These are phyloP conservation scores for Ectropis grisescens DNA, from an alignment of 1,140 invertebrate genomes.

Conservation along the genomic window DNA sequence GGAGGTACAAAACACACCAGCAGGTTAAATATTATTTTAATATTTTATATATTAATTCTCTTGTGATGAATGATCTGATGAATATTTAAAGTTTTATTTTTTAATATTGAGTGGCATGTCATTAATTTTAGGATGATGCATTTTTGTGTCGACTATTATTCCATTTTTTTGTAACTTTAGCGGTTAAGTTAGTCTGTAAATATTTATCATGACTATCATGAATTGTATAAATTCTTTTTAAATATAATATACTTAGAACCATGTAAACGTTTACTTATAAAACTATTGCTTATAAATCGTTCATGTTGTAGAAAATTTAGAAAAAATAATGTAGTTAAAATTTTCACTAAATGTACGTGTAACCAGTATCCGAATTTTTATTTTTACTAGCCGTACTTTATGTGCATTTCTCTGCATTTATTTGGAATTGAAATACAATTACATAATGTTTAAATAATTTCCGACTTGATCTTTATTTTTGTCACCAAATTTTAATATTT, in stretches of 20 bases:
- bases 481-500: too few species aligned
- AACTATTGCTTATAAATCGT: constrained; percentile 50
- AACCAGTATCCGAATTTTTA: not conserved
- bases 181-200: constrained; percentile 41
- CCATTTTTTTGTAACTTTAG: constrained; percentile 27
- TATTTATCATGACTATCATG: constrained; percentile 45
- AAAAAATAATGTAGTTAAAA: constrained; percentile 40
- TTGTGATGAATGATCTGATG: constrained; percentile 20
- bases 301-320: constrained; percentile 62
- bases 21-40: too few species aligned
- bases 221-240: constrained; percentile 41
- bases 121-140: constrained; percentile 31
- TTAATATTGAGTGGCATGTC: constrained; percentile 21
- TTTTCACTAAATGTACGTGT: constrained; percentile 21
- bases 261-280: constrained; percentile 45
- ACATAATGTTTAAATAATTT: too few species aligned
- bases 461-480: too few species aligned
- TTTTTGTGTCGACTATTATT: constrained; percentile 23
- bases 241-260: constrained; percentile 32
- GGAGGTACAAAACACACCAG: too few species aligned
- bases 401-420: constrained; percentile 29
- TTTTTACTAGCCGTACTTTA: constrained; percentile 3
- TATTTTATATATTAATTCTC: constrained; percentile 9
- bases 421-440: constrained; percentile 4
- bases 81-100: constrained; percentile 18